phyloP scores from a whole-genome alignment of 2,113 vertebrate genomes.

The Erinaceus europaeus region DNA sequence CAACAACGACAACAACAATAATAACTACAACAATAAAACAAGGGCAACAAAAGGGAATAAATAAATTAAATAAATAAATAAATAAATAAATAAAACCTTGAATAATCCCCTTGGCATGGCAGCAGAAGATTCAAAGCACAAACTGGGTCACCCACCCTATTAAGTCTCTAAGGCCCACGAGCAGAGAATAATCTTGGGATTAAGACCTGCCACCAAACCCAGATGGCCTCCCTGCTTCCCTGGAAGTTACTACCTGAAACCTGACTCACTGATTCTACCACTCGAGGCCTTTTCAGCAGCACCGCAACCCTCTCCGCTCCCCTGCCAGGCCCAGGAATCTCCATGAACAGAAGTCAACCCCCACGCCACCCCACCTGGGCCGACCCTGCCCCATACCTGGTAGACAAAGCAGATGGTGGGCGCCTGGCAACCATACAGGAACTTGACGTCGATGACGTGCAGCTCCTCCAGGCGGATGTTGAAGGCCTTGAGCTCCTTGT shows the following conservation, averaged over 20 bases:
- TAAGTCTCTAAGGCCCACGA: constrained; percentile 39
- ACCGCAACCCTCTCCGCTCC: not conserved
- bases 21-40: no score
- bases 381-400: constrained; percentile 84
- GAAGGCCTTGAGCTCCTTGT: constrained; percentile 97
- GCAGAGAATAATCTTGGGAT: constrained; percentile 51
- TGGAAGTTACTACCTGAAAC: not conserved
- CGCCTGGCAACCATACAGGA: constrained; percentile 95
- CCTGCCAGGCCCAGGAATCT: not conserved
- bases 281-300: not conserved
- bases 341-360: not conserved
- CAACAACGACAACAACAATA: no score
- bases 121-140: constrained; percentile 24
- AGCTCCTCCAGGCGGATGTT: constrained; percentile 98
- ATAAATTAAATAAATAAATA: no score
- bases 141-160: constrained; percentile 59
- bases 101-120: constrained; percentile 16
- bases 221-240: not conserved
- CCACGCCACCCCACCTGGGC: rapidly evolving
- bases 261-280: not conserved
- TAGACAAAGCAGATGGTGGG: constrained; percentile 99
- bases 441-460: constrained; percentile 98
- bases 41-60: no score
- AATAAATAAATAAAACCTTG: no score
- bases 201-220: constrained; percentile 15